phyloP scores from a whole-genome alignment of 2,797 vertebrate genomes.

The Crypturellus tataupa region DNA sequence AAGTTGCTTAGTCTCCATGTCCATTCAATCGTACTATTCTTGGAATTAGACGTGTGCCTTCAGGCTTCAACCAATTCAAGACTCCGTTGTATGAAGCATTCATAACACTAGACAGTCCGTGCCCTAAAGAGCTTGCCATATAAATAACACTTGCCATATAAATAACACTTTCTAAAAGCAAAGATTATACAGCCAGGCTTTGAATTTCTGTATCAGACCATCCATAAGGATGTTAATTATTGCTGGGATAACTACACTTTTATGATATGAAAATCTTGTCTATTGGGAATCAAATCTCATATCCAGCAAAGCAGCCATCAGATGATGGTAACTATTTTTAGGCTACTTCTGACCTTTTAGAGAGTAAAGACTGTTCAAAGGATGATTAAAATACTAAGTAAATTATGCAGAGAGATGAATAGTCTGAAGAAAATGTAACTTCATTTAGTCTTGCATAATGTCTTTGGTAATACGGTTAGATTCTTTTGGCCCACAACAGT shows the following conservation, averaged over 20 bases:
- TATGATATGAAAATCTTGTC: conserved; percentile 35
- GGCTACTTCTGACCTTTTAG: conserved; percentile 57
- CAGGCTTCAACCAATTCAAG: conserved; percentile 46
- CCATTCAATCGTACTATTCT: conserved; percentile 63
- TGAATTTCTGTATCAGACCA: background rate
- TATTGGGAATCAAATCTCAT: conserved; percentile 35
- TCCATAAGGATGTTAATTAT: conserved; percentile 29
- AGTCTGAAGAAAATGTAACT: conserved; percentile 65
- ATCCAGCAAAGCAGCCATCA: conserved; percentile 47
- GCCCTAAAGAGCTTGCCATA: conserved; percentile 51
- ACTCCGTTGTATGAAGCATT: conserved; percentile 63
- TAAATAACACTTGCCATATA: conserved; percentile 57
- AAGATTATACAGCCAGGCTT: conserved; percentile 11
- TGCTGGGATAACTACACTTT: conserved; percentile 8
- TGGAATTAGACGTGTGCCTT: conserved; percentile 54
- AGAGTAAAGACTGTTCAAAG: conserved; percentile 61
- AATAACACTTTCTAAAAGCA: conserved; percentile 49
- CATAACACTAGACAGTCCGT: conserved; percentile 43
- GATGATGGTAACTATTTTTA: conserved; percentile 66
- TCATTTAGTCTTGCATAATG: conserved; percentile 65
- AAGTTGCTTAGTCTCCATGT: conserved; percentile 24
- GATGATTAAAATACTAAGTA: conserved; percentile 68
- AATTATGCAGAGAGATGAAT: conserved; percentile 61
- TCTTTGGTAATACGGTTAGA: conserved; percentile 66
- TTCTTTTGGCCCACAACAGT: conserved; percentile 45